Evolutionary conservation across 64 coral and sea anemone species (phyloP).

Genomic region (Montipora foliosa): DNA sequence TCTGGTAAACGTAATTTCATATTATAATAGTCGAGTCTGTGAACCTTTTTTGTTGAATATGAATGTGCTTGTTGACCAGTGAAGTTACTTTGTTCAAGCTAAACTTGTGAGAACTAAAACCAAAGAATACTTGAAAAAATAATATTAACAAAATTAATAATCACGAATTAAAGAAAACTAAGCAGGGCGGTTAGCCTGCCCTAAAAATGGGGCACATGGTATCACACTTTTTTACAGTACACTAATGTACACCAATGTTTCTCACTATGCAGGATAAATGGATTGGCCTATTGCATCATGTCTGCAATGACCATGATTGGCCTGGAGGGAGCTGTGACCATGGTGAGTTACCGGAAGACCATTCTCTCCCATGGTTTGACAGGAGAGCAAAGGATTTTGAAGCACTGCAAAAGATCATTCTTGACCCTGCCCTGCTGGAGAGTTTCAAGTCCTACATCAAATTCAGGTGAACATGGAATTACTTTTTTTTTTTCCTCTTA

Average conservation of each 20-base stretch:
- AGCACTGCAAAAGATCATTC: neutral
- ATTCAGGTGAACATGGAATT: constrained; percentile 31
- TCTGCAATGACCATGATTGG: constrained; percentile 47
- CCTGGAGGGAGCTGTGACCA: constrained; percentile 57
- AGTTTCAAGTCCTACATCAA: constrained; percentile 34
- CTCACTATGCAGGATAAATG: constrained; percentile 51
- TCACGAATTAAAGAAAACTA: neutral
- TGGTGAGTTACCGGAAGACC: constrained; percentile 24
- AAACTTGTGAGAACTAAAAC: neutral
- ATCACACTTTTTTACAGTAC: constrained; percentile 26
- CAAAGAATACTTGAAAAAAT: neutral
- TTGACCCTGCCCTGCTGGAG: constrained; percentile 36
- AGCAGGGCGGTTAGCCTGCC: neutral
- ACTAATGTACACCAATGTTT: neutral
- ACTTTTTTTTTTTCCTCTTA: neutral
- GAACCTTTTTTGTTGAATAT: neutral
- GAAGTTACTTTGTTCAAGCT: neutral
- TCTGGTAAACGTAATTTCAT: neutral
- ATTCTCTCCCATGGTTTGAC: constrained; percentile 55
- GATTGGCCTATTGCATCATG: neutral
- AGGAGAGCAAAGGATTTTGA: constrained; percentile 34
- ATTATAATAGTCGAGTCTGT: neutral
- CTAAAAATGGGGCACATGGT: constrained; percentile 5
- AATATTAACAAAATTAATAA: neutral
- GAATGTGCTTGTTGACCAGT: neutral